Percentiles rank a stretch among this genome's conserved stretches.
These are phyloP conservation scores for Drosophila greeni DNA, from an alignment of 2,888 invertebrate species.

Conservation along the genomic window DNA sequence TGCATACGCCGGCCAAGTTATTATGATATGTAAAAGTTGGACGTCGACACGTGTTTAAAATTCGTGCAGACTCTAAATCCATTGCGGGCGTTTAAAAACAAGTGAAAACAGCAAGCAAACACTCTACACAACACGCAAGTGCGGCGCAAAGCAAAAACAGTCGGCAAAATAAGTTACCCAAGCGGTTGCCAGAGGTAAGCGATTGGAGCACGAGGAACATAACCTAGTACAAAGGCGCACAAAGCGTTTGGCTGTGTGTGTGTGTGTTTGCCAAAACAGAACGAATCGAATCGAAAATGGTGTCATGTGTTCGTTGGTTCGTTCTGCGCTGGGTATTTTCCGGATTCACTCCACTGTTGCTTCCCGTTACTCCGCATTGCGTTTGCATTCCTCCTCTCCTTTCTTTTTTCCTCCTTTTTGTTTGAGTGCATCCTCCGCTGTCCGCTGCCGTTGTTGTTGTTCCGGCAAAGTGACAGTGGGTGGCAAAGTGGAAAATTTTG, in stretches of 20 bases:
- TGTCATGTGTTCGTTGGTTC: conserved; percentile 49
- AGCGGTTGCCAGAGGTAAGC: conserved; percentile 64
- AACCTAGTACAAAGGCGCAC: conserved; percentile 64
- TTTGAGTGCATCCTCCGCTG: conserved; percentile 17
- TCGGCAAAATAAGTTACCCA: conserved; percentile 56
- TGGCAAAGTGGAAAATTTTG: conserved; percentile 17
- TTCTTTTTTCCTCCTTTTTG: conserved; percentile 10
- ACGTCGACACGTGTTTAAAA: conserved; percentile 78
- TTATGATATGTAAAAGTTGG: conserved; percentile 73
- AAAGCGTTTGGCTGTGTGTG: conserved; percentile 9
- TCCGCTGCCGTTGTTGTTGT: conserved; percentile 17
- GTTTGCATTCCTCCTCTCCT: conserved; percentile 4
- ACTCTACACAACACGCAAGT: conserved; percentile 34
- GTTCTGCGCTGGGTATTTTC: conserved; percentile 13
- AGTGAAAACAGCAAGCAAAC: conserved; percentile 42
- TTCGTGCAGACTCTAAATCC: conserved; percentile 51
- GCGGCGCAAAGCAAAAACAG: conserved; percentile 20
- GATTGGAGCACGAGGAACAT: conserved; percentile 61
- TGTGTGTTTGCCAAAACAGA: conserved; percentile 61
- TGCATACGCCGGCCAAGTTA: conserved; percentile 73
- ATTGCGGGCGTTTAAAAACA: conserved; percentile 36
- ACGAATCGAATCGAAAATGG: conserved; percentile 52
- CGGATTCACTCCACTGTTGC: conserved; percentile 33
- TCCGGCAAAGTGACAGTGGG: conserved; percentile 33
- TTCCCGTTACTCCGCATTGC: conserved; percentile 10